Conservation (phyloP, 2,113 vertebrate genomes). For the Drymodes brunneopygia region DNA sequence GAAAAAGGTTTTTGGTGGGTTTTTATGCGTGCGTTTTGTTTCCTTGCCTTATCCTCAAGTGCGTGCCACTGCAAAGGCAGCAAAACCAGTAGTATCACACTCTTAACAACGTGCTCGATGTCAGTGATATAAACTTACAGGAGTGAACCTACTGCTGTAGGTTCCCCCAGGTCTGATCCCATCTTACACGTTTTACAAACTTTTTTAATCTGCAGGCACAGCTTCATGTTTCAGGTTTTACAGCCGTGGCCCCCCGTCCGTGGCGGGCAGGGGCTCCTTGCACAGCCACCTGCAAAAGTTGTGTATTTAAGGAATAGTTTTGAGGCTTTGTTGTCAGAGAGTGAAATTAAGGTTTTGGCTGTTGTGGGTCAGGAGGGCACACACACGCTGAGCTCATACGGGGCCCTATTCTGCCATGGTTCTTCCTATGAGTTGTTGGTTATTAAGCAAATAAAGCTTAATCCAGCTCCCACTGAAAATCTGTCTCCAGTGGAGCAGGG, state of each 20-base stretch:
- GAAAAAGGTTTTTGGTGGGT: background rate
- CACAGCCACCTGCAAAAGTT: conserved; percentile 12
- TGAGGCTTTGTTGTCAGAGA: conserved; percentile 10
- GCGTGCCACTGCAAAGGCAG: background rate
- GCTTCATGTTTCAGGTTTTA: conserved; percentile 53
- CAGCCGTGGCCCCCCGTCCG: background rate
- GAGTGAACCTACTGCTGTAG: background rate
- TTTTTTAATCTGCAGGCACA: conserved; percentile 21
- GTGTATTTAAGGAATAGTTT: conserved; percentile 14
- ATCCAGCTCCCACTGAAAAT: background rate
- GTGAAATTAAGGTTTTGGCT: conserved; percentile 36
- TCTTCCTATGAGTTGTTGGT: background rate
- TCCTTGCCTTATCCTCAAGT: background rate
- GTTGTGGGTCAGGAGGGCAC: conserved; percentile 4
- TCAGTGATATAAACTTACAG: background rate
- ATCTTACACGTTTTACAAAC: conserved; percentile 27
- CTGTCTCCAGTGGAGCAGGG: background rate
- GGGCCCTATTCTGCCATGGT: background rate
- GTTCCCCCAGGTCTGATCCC: background rate
- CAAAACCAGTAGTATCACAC: background rate
- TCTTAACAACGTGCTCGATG: background rate
- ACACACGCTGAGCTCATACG: background rate
- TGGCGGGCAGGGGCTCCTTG: background rate
- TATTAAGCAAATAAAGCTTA: conserved; percentile 14
- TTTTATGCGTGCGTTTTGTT: background rate